Evolutionary conservation across 2,888 invertebrate species (phyloP).

Genomic region (Drosophila limbata): DNA sequence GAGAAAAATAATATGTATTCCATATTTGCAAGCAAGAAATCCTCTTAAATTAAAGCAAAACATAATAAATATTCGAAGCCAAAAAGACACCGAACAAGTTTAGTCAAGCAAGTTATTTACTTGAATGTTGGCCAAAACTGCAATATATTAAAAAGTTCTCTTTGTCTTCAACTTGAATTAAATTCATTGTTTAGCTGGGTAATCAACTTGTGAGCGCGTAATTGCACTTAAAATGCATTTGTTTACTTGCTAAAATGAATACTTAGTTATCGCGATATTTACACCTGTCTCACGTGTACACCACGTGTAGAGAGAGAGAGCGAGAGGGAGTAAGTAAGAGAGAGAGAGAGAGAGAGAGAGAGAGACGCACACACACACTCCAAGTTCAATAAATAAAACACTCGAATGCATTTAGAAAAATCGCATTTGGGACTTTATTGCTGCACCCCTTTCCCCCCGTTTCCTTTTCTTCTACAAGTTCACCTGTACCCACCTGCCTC

Average conservation of each 20-base stretch:
- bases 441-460: not conserved
- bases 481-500: not conserved
- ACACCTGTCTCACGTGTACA: conserved; percentile 25
- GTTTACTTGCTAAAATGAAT: conserved; percentile 66
- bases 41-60: not conserved
- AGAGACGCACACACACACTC: conserved; percentile 7
- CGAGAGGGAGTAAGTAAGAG: conserved; percentile 4
- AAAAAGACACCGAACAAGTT: too few relatives aligned
- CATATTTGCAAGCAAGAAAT: not conserved
- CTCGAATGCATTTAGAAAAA: conserved; percentile 75
- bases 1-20: not conserved
- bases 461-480: not conserved
- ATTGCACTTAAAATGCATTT: conserved; percentile 62
- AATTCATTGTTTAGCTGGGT: conserved; percentile 17
- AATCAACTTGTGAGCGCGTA: conserved; percentile 27
- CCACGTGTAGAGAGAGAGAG: not conserved
- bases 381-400: conserved; percentile 71
- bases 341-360: not conserved
- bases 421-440: conserved; percentile 70
- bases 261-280: conserved; percentile 59
- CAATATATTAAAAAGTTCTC: not conserved
- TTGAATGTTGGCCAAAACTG: not conserved
- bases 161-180: conserved; percentile 5
- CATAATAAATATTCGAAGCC: not conserved
- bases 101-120: not conserved